Evolutionary conservation across 2,797 vertebrate species (phyloP), one percentile per base, ranked within the genome.

Genomic region (Nannoperca australis): DNA sequence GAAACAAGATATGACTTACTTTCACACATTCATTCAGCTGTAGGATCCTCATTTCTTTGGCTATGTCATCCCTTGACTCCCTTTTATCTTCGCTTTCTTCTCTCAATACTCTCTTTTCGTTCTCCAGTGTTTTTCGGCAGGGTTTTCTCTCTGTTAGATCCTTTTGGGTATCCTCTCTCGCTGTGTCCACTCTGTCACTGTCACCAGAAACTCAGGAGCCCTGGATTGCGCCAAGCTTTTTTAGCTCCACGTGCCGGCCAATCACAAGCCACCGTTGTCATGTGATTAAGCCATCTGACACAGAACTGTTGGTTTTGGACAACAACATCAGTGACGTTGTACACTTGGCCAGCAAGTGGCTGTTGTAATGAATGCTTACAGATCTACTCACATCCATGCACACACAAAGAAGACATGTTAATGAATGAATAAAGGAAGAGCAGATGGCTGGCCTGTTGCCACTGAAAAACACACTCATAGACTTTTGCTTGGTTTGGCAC

Each of bases 401-500:
- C 85, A 85, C 86, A 91, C 82, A 88, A 89, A 88, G 84, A 89
- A 84, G 85, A 86, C 60, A 78, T 92, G 85, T 89, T 91, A 92
- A 93, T 93, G 87, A 93, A 88, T 89, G 91, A 91, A 93, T 92
- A 91, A 93, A 93, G 66, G 86, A 72, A 47, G 79, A 89, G 87
- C 95, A 96, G 95, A 96, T 95, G 95, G 95, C 64, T 58, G 91
- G 82, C 85, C 85, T 84, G 88, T 74, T 93, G 92, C 91, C 92
- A 89, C 75, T 85, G 88, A 91, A 92, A 93, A 92, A 94, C 89
- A 94, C 91, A 93, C 92, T 89, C 77, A 40, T 66, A 79, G 89
- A 94, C 93, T 94, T 94, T 94, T 95, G 94, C 93, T 94, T 93
- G 87, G 85, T 93, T 93, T 91, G 91, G 85, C 90, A 89, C 85